Conservation (phyloP, 2,797 vertebrate genomes). For the Eurystomus glaucurus region DNA sequence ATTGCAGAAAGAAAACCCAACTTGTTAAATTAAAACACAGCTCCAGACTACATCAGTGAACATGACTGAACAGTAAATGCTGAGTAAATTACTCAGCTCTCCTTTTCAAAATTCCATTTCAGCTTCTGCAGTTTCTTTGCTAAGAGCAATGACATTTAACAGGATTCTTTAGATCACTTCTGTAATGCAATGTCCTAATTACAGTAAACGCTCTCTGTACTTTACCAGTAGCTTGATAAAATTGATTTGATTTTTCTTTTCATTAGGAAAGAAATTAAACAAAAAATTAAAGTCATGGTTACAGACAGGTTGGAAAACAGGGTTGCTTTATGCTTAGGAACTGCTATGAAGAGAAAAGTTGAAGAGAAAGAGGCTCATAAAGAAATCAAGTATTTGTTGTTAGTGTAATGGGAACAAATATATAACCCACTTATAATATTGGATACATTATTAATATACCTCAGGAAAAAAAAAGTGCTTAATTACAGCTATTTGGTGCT, state of each 20-base stretch:
- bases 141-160: constrained; percentile 49
- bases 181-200: constrained; percentile 48
- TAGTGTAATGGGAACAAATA: neutral
- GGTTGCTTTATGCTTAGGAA: neutral
- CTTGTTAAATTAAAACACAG: constrained; percentile 27
- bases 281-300: constrained; percentile 21
- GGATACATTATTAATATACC: neutral
- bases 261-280: constrained; percentile 25
- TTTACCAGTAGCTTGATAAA: constrained; percentile 47
- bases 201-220: constrained; percentile 8
- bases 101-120: constrained; percentile 54
- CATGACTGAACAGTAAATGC: neutral
- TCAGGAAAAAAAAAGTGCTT: neutral
- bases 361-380: neutral
- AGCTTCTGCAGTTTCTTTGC: constrained; percentile 31
- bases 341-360: neutral
- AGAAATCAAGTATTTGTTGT: neutral
- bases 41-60: neutral
- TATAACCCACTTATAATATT: neutral
- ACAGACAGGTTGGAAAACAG: constrained; percentile 1
- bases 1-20: neutral
- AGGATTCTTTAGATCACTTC: constrained; percentile 51
- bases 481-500: neutral
- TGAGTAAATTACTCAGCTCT: constrained; percentile 32
- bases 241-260: constrained; percentile 57